phyloP scores from a whole-genome alignment of 2,113 vertebrate genomes.

The Lepisosteus oculatus region DNA sequence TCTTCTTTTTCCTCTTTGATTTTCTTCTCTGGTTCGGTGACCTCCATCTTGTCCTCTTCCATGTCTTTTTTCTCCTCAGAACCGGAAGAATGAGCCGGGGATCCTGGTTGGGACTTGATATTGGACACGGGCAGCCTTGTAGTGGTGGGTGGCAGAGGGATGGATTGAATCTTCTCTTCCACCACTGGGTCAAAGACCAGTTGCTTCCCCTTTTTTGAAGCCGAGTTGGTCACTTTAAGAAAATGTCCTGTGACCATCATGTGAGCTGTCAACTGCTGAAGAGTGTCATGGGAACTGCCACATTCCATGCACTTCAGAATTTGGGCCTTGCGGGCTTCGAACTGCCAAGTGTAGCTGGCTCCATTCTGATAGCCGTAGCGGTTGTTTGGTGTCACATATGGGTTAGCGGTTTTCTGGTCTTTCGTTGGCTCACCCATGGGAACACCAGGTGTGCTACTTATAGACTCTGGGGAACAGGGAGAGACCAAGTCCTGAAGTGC shows the following conservation, averaged over 20 bases:
- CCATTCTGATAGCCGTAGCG: slow-evolving; percentile 98
- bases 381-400: slow-evolving; percentile 96
- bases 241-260: slow-evolving; percentile 99
- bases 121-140: slow-evolving; percentile 80
- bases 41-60: slow-evolving; percentile 63
- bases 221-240: slow-evolving; percentile 94
- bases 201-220: slow-evolving; percentile 97
- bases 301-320: slow-evolving; percentile 99
- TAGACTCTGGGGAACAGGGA: slow-evolving; percentile 88
- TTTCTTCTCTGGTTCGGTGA: slow-evolving; percentile 68
- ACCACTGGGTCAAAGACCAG: slow-evolving; percentile 87
- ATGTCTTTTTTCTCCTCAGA: slow-evolving; percentile 74
- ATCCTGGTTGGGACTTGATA: slow-evolving; percentile 79
- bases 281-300: slow-evolving; percentile 93
- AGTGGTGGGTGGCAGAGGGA: slow-evolving; percentile 91
- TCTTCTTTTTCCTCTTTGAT: slow-evolving; percentile 94
- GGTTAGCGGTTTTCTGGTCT: slow-evolving; percentile 89
- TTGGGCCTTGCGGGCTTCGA: slow-evolving; percentile 96
- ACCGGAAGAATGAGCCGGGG: slow-evolving; percentile 61
- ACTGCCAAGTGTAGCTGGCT: slow-evolving; percentile 98
- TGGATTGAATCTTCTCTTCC: slow-evolving; percentile 96
- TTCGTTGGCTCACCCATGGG: slow-evolving; percentile 76
- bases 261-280: slow-evolving; percentile 97
- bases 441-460: slow-evolving; percentile 68
- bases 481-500: slow-evolving; percentile 86